Evolutionary conservation across 2,888 invertebrate genomes (phyloP).

Genomic region (Anorthoa munda): DNA sequence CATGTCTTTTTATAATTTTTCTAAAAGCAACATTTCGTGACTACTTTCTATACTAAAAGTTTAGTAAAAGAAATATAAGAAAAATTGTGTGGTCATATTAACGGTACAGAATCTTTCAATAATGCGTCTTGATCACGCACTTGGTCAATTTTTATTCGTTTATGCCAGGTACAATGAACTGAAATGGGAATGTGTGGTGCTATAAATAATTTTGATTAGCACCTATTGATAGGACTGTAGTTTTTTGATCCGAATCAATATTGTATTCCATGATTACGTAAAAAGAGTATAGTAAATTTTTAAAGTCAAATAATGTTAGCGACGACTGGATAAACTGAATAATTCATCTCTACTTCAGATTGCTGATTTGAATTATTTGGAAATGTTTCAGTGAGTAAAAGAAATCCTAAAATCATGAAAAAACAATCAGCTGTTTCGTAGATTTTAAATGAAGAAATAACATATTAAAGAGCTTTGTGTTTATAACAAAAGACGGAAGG

Average conservation of each 20-base stretch:
- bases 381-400: too few species aligned
- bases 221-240: background rate
- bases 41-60: conserved; percentile 43
- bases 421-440: too few species aligned
- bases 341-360: too few species aligned
- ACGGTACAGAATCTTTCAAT: conserved; percentile 50
- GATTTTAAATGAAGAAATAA: too few species aligned
- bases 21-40: conserved; percentile 37
- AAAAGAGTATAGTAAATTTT: background rate
- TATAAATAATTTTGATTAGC: conserved; percentile 28
- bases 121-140: conserved; percentile 59
- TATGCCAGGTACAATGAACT: conserved; percentile 53
- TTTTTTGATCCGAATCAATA: background rate
- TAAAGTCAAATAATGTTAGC: too few species aligned
- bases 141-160: conserved; percentile 57
- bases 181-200: conserved; percentile 40
- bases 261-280: background rate
- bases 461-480: too few species aligned
- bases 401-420: too few species aligned
- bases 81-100: conserved; percentile 37
- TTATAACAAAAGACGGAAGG: too few species aligned
- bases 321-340: background rate
- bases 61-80: conserved; percentile 46
- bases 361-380: too few species aligned
- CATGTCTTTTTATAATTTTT: conserved; percentile 4